Base-by-base conservation (phyloP, 92 coral and sea anemone species). In the Zoanthus gigantus region DNA sequence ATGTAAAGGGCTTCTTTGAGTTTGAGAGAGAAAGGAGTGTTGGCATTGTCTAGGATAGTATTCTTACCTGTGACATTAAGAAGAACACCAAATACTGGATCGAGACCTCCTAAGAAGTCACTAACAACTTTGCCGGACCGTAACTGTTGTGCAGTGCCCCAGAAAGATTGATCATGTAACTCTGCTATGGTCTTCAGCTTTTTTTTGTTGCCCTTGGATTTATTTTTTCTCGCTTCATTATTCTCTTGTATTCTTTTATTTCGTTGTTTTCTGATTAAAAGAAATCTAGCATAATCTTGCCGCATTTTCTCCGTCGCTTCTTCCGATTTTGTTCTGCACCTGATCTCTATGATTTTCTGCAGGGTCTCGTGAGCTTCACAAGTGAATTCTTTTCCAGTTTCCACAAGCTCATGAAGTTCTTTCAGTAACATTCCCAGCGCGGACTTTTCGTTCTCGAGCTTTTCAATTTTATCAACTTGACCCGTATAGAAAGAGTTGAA, bases 101-200 rank as follows among this genome's bases (percentile, higher is more conserved):
- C 94, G 9, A 91, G 75, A 23, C 91, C 94, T 1, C 94, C 91
- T 6, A 91, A 73, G 86, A 91, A 83, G 60, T 91, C 94, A 6
- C 54, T 89, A 16, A 91, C 89, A 7, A 91, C 88, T 65, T 91
- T 91, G 0, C 94, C 94, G 14, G 91, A 88, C 44, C 94, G 83
- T 8, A 91, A 86, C 46, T 91, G 94, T 57, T 91, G 94, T 7
- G 91, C 71, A 7, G 94, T 85, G 4, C 94, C 94, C 94, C 94
- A 91, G 56, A 91, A 91, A 9, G 74, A 65, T 50, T 81, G 37
- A 47, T 81, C 85, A 4, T 47, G 85, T 18, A 81, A 71, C n/a
- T 81, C 73, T 1, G 85, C 85, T 23, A 81, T 81, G 5, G 85
- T n/a, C n/a, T 81, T 81, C 15, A 81, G 42, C 15, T 16, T 12